Evolutionary conservation across 2,888 invertebrate species (phyloP), one percentile per base, ranked within the genome.

Genomic region (Phymatocera aterrima): DNA sequence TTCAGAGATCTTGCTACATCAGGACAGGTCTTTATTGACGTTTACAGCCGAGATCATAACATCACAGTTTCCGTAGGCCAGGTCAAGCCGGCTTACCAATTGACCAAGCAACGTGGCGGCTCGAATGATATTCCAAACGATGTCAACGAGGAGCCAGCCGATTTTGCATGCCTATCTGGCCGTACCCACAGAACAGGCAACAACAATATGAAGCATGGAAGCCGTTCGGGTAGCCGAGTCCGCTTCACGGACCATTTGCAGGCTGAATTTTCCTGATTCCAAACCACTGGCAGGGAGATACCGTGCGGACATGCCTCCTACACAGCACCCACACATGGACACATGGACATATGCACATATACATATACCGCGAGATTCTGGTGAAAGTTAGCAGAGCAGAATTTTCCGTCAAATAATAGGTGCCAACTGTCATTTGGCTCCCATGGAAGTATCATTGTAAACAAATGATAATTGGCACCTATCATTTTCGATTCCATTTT

Each of bases 41-140:
- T 82, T 3, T 37, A 80, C n/a, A n/a, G 79, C 28, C 60, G 60
- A 1, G 79, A 78, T 8, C 48, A 48, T 10, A 37, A 68, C 18
- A 51, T 51, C 24, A 79, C 79, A n/a, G 79, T 82, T 5, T 79
- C 82, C n/a, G 77, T 83, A 40, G 82, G 82, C 57, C 77, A 81
- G n/a, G 77, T 83, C 0, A 82, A 81, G 61, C 82, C 83, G 0
- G 81, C 80, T 1, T 81, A 75, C 64, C 24, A 34, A 5, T 12
- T 37, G 48, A 18, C 46, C 46, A 28, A 65, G 12, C 21, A 61
- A 54, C 12, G 5, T 24, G 2, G 31, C 72, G 72, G 24, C 1
- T 21, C 2, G 12, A 61, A 10, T 2, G 8, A 61, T 28, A 1
- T 2, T 15, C n/a, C n/a, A 34, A n/a, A 8, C 18, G 15, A 5